Evolutionary conservation across 2,797 vertebrate species (phyloP).

Genomic region (Eremophila alpestris): DNA sequence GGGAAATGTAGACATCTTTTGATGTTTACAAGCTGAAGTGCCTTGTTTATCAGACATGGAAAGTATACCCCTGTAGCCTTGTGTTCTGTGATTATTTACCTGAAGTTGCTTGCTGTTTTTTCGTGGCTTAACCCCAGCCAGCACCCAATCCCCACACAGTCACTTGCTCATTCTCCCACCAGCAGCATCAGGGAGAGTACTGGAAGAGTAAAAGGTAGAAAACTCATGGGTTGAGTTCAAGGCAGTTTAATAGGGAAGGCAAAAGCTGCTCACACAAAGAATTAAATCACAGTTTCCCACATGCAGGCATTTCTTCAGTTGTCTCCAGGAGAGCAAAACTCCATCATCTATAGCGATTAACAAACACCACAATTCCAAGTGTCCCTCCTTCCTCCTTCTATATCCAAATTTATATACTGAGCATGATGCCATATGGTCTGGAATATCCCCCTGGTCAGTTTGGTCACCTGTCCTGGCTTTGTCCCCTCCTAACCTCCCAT

Average conservation of each 20-base stretch:
- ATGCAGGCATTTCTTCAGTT: background rate
- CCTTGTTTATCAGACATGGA: background rate
- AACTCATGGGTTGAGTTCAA: background rate
- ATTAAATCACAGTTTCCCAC: background rate
- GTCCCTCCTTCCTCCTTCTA: background rate
- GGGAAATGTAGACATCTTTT: background rate
- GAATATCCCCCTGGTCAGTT: background rate
- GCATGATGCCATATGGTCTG: no score
- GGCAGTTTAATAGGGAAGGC: background rate
- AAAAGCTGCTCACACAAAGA: background rate
- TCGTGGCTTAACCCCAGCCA: background rate
- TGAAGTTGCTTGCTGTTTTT: background rate
- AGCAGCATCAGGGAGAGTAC: background rate
- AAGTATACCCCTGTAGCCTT: background rate
- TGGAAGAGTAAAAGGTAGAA: background rate
- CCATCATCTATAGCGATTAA: rapidly evolving
- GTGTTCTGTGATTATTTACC: background rate
- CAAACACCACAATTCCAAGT: background rate
- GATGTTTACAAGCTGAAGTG: background rate
- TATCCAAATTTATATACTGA: background rate
- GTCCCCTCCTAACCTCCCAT: background rate
- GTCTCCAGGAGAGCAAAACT: background rate
- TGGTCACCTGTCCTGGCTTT: background rate
- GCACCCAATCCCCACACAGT: background rate
- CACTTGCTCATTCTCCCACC: rapidly evolving